phyloP scores from a whole-genome alignment of 2,888 invertebrate genomes.

The Lacanobia wlatinum region DNA sequence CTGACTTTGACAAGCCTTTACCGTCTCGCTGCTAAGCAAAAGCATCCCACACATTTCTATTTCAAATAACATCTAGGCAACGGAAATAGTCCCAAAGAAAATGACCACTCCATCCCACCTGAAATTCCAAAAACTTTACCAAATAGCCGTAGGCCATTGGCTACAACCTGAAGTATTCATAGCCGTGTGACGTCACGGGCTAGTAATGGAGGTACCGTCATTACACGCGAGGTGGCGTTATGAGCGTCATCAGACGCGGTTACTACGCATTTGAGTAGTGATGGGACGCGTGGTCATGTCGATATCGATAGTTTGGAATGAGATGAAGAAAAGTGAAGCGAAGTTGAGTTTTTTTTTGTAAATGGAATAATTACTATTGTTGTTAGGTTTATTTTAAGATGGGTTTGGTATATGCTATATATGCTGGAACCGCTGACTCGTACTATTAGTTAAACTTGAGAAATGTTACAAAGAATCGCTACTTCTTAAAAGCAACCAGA shows the following conservation, averaged over 20 bases:
- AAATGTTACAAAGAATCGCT: too few relatives aligned
- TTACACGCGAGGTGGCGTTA: slow-evolving; percentile 65
- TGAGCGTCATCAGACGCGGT: slow-evolving; percentile 63
- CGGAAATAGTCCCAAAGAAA: neutral
- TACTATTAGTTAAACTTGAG: too few relatives aligned
- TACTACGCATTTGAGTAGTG: slow-evolving; percentile 70
- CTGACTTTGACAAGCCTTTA: too few relatives aligned
- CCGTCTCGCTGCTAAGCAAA: neutral
- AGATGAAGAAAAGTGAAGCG: neutral
- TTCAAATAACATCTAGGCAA: neutral
- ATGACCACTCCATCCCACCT: neutral
- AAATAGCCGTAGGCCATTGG: slow-evolving; percentile 27
- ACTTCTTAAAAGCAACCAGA: too few relatives aligned
- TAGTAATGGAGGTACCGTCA: slow-evolving; percentile 60
- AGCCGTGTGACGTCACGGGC: slow-evolving; percentile 46
- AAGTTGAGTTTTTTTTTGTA: too few relatives aligned
- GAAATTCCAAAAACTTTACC: slow-evolving; percentile 30
- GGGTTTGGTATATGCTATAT: too few relatives aligned
- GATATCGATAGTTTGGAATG: slow-evolving; percentile 41
- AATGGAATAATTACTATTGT: too few relatives aligned
- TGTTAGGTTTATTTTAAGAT: too few relatives aligned
- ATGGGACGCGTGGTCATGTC: slow-evolving; percentile 26
- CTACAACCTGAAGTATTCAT: slow-evolving; percentile 35
- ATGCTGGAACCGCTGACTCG: too few relatives aligned
- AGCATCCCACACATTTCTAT: neutral